phyloP scores from a whole-genome alignment of 2,113 vertebrate species.

The Larimichthys polyactis region DNA sequence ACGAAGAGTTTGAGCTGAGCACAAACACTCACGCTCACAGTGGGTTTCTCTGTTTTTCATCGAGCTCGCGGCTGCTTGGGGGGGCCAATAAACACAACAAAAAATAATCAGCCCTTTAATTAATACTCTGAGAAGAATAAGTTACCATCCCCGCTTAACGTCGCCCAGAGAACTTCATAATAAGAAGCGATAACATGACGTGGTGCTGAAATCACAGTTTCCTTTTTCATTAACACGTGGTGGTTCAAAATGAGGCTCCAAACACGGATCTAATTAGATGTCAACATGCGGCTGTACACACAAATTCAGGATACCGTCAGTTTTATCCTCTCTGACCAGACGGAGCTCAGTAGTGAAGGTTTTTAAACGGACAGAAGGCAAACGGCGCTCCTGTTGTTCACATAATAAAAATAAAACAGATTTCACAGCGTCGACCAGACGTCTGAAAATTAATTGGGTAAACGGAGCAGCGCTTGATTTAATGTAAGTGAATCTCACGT shows the following conservation, averaged over 20 bases:
- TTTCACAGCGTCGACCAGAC: neutral
- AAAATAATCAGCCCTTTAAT: neutral
- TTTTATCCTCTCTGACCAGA: neutral
- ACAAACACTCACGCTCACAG: no score
- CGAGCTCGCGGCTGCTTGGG: no score
- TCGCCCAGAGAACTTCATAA: neutral
- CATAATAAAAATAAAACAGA: neutral
- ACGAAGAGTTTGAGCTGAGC: no score
- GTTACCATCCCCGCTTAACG: no score
- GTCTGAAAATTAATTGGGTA: constrained; percentile 4
- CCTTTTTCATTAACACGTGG: neutral
- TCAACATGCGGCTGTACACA: neutral
- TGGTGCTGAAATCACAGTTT: neutral
- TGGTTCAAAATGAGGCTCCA: no score
- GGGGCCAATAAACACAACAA: no score
- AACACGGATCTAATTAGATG: neutral
- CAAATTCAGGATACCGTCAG: neutral
- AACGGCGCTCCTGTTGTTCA: neutral
- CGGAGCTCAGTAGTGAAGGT: neutral
- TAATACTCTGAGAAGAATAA: neutral
- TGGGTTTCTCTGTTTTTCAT: no score
- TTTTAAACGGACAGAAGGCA: neutral
- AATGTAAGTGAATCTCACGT: constrained; percentile 2
- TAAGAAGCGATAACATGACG: neutral
- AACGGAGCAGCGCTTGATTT: constrained; percentile 6